phyloP scores from a whole-genome alignment of 2,888 invertebrate species.

The Drosophila subsilvestris region DNA sequence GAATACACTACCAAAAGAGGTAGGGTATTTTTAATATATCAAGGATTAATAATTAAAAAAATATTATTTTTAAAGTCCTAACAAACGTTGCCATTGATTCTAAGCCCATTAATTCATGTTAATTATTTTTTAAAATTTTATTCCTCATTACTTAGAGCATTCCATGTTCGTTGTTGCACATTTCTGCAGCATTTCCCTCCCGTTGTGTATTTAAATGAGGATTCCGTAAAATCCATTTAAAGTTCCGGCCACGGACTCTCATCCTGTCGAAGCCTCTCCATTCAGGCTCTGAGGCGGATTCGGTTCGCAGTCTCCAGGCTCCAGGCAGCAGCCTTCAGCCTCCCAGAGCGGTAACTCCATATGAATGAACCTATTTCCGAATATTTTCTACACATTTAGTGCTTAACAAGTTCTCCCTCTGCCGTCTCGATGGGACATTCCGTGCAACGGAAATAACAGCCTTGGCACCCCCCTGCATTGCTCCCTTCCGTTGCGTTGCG shows the following conservation, averaged over 20 bases:
- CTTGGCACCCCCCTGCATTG: constrained; percentile 57
- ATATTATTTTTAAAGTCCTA: too few relatives aligned
- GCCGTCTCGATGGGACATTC: constrained; percentile 1
- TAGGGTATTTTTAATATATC: not conserved
- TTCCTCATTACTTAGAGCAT: constrained; percentile 39
- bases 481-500: constrained; percentile 6
- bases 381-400: constrained; percentile 67
- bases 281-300: not conserved
- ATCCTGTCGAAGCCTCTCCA: constrained; percentile 6
- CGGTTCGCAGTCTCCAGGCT: not conserved
- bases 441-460: constrained; percentile 57
- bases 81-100: not conserved
- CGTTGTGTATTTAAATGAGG: constrained; percentile 69
- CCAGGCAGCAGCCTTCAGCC: not conserved
- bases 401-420: constrained; percentile 50
- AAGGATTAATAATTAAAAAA: not conserved
- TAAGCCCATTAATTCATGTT: not conserved
- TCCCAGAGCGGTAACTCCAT: constrained; percentile 23
- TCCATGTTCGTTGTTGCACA: not conserved
- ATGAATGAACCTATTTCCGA: constrained; percentile 71
- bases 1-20: constrained; percentile 15
- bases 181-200: constrained; percentile 30
- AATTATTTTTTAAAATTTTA: not conserved
- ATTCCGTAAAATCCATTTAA: constrained; percentile 69
- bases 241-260: constrained; percentile 54